phyloP scores from a whole-genome alignment of 2,113 vertebrate genomes.

The Symphodus melops region DNA sequence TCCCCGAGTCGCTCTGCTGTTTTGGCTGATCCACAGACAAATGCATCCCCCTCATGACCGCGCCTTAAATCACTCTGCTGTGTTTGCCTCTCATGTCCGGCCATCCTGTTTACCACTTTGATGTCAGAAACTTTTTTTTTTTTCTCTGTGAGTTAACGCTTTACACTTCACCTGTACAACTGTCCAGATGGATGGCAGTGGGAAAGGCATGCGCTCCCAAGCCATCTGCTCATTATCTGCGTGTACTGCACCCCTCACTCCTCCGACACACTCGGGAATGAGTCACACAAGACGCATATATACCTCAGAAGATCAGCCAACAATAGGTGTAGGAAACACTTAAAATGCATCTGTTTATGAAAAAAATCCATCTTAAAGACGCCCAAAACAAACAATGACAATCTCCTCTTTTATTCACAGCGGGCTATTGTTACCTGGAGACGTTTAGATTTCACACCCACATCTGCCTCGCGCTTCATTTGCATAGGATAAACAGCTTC shows the following conservation, averaged over 20 bases:
- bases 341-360: background rate
- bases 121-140: slow-evolving; percentile 57
- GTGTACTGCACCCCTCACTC: slow-evolving; percentile 9
- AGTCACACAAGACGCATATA: slow-evolving; percentile 24
- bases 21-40: slow-evolving; percentile 73
- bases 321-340: background rate
- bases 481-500: slow-evolving; percentile 3
- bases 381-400: background rate
- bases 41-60: slow-evolving; percentile 68
- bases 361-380: background rate
- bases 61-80: slow-evolving; percentile 59
- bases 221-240: slow-evolving; percentile 78
- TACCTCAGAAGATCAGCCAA: slow-evolving; percentile 3
- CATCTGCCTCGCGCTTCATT: slow-evolving; percentile 7
- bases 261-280: background rate
- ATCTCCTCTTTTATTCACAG: background rate
- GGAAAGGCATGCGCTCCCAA: slow-evolving; percentile 60
- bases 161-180: slow-evolving; percentile 73
- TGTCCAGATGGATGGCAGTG: slow-evolving; percentile 75
- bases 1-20: slow-evolving; percentile 8
- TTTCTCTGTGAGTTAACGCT: slow-evolving; percentile 41
- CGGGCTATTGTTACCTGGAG: background rate
- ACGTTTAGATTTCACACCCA: background rate
- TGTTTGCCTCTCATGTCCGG: slow-evolving; percentile 65
- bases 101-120: slow-evolving; percentile 74